These are phyloP conservation scores for Oncorhynchus gorbuscha DNA, from an alignment of 2,113 vertebrate species.

Conservation along the genomic window DNA sequence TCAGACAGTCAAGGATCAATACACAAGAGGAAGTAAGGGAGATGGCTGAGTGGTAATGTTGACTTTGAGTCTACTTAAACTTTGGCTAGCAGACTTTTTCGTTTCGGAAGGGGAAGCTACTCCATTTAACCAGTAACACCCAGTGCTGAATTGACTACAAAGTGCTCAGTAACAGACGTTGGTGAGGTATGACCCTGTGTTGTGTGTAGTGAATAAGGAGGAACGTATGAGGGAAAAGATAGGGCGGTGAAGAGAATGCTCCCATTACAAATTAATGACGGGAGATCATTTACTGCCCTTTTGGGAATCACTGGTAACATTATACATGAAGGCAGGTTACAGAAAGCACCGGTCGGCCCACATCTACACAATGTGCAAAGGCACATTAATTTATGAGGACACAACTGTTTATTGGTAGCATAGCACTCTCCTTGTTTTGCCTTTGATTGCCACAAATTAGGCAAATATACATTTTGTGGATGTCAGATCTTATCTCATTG, in stretches of 20 bases:
- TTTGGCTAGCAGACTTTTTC: not conserved
- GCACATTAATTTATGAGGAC: not conserved
- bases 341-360: slow-evolving; percentile 4
- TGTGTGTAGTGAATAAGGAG: slow-evolving; percentile 16
- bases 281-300: slow-evolving; percentile 53
- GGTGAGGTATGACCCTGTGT: not conserved
- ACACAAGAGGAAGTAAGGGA: not conserved
- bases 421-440: not conserved
- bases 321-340: slow-evolving; percentile 34
- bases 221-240: not conserved
- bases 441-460: not conserved
- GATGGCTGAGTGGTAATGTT: not conserved
- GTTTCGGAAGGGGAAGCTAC: not conserved
- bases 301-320: slow-evolving; percentile 56
- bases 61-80: not conserved
- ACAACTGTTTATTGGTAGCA: not conserved
- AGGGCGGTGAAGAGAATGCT: slow-evolving; percentile 14
- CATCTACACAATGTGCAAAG: not conserved
- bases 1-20: not conserved
- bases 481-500: not conserved
- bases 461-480: not conserved
- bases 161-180: slow-evolving; percentile 8
- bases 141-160: not conserved
- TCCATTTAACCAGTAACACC: too few species aligned
- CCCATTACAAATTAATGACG: slow-evolving; percentile 46